These are phyloP conservation scores for Mesoclemmys tuberculata DNA, from an alignment of 2,113 vertebrate species.

Conservation along the genomic window DNA sequence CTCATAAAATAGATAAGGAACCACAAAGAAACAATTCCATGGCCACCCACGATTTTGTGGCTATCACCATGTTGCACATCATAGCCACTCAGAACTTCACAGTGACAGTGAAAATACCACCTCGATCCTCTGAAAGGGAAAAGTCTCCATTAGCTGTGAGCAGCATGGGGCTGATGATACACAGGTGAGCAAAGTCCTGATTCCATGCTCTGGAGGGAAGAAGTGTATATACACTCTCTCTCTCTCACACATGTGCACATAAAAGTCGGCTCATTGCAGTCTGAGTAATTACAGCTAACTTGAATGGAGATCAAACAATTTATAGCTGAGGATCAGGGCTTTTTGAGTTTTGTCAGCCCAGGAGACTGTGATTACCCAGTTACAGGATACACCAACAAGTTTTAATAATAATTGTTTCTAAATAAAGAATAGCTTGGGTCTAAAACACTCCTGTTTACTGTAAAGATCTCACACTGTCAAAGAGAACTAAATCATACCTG, in stretches of 20 bases:
- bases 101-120: neutral
- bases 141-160: neutral
- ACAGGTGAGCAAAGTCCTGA: neutral
- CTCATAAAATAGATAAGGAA: neutral
- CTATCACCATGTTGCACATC: neutral
- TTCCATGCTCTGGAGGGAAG: neutral
- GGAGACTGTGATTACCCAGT: neutral
- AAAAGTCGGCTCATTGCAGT: neutral
- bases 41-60: neutral
- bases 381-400: neutral
- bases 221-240: neutral
- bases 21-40: neutral
- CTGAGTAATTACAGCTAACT: neutral
- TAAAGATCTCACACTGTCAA: neutral
- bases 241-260: neutral
- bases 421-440: neutral
- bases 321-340: neutral
- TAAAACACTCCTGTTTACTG: neutral
- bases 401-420: neutral
- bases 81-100: neutral
- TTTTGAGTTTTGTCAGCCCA: neutral
- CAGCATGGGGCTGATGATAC: neutral
- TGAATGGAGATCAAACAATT: neutral
- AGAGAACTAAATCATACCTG: slow-evolving; percentile 72
- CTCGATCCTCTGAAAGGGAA: neutral